Evolutionary conservation across 1,140 invertebrate genomes (phyloP), one percentile per base, ranked within the genome.

Genomic region (Drosophila rhopaloa): DNA sequence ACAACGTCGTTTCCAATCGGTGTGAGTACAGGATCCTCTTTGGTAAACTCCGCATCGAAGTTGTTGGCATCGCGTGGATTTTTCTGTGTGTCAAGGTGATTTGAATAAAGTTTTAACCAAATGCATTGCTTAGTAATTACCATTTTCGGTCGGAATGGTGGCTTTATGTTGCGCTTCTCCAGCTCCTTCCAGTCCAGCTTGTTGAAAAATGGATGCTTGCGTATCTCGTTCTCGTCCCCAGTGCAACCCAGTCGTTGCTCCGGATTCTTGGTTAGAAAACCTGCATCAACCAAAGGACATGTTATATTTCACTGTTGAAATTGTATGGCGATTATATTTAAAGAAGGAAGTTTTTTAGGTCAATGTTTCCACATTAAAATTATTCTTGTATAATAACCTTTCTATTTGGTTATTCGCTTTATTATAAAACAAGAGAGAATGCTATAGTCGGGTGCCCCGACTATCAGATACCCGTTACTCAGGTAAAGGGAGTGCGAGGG

Each of bases 191-290:
- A 99, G 92, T 99, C 98, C 82, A 99, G 96, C 75, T 98, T 97
- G 75, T 93, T 92, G 94, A 99, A 99, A 94, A 99, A 99, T 51
- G 97, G 94, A 94, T 99, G 99, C 76, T 94, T 93, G 73, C 96
- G 94, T 91, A 99, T 99, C 37, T 98, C 97, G 71, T 95, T 95
- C 93, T 93, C 71, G 61, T 95, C 94, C 24, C 96, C 95, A 92
- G 97, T 95, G 93, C 98, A 99, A 54, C 99, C 99, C 55, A 99
- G 94, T 79, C 99, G 95, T 83, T 97, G 98, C 53, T 96, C 95
- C 14, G 98, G 97, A 94, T 98, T 99, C 93, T 99, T 99, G 37
- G 98, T 99, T 96, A 99, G 99, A 93, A 99, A 99, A 93, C 98
- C 94, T 93, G 86, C 56, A 46, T 37, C 0, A 62, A 72, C 4